A percentile compares a stretch with the other conserved stretches of the same genome.
Evolutionary conservation across 1,140 invertebrate genomes (phyloP).

Genomic region (Drosophila repletoides): DNA sequence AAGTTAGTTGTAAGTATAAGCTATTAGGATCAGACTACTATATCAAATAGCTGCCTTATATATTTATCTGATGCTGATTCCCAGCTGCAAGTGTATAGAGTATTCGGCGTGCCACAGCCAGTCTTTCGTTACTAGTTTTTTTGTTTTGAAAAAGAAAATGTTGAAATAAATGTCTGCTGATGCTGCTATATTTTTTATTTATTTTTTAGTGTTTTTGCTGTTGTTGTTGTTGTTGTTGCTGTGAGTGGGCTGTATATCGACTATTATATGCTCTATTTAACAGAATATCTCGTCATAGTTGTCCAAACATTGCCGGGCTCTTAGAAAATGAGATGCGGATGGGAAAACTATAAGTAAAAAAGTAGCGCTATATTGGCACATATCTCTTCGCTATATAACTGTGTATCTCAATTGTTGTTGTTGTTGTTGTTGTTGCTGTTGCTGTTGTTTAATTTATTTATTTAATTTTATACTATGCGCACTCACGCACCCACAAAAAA

Average conservation of each 20-base stretch:
- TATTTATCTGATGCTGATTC: no score
- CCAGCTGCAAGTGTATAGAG: no score
- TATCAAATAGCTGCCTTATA: no score
- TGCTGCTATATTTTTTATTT: conserved; percentile 6
- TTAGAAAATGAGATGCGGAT: background rate
- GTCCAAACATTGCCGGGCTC: conserved; percentile 60
- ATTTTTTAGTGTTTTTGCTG: conserved; percentile 6
- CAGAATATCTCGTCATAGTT: conserved; percentile 40
- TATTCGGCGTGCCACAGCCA: no score
- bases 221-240: conserved; percentile 12
- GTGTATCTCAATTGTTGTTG: conserved; percentile 50
- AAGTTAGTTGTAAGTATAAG: no score
- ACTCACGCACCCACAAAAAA: conserved; percentile 70
- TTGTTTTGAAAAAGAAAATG: conserved; percentile 37
- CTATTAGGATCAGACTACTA: no score
- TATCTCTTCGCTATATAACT: conserved; percentile 34
- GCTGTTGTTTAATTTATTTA: conserved; percentile 54
- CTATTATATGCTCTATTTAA: conserved; percentile 50
- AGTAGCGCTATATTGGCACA: conserved; percentile 61
- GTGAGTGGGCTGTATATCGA: conserved; percentile 43
- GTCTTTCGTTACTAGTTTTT: no score
- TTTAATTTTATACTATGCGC: conserved; percentile 79
- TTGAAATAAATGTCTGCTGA: conserved; percentile 49
- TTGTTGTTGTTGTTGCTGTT: conserved; percentile 24
- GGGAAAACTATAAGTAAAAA: conserved; percentile 50